Evolutionary conservation across 1,140 invertebrate genomes (phyloP), one percentile per base, ranked within the genome.

Genomic region (Eulimnadia texana): DNA sequence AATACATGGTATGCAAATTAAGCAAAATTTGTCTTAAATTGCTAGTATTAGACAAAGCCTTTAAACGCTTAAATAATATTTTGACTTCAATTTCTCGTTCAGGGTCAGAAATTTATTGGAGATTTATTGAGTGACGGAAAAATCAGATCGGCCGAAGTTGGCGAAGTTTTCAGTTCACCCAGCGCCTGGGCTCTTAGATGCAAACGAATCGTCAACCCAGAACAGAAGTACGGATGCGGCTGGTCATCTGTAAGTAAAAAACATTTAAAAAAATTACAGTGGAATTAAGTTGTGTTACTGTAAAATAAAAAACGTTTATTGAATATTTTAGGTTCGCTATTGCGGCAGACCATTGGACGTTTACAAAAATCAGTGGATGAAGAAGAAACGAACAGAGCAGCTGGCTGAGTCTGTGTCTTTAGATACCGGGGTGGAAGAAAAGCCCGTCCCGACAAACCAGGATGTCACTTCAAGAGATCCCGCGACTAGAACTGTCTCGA

Each of bases 161-260:
- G 88, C 71, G 84, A 89, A 64, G 79, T 90, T 67, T 93, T 92
- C 73, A 82, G 84, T 62, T 90, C 88, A n/a, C 90, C 90, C 22
- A 90, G 87, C 68, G 86, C 90, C 2, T 93, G 90, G 90, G 89
- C 90, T 0, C 87, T 90, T 68, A 84, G 90, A 70, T 93, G 90
- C 71, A 93, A 93, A 69, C 79, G 88, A 64, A 86, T 91, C 53
- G 86, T 92, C 20, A 93, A 93, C 75, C 88, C 89, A 3, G 85
- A 89, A 58, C 92, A 92, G 71, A 91, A 90, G 70, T 90, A 88
- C 54, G 89, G 89, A 1, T 93, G 89, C 77, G 90, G 89, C 2
- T 93, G 90, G 89, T 88, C 88, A 6, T 90, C 76, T 2, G 76
- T 77, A 67, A 57, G 29, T 23, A 22, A 50, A 19, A 60, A 60